phyloP scores from a whole-genome alignment of 2,113 vertebrate genomes.

The Catharus minimus region DNA sequence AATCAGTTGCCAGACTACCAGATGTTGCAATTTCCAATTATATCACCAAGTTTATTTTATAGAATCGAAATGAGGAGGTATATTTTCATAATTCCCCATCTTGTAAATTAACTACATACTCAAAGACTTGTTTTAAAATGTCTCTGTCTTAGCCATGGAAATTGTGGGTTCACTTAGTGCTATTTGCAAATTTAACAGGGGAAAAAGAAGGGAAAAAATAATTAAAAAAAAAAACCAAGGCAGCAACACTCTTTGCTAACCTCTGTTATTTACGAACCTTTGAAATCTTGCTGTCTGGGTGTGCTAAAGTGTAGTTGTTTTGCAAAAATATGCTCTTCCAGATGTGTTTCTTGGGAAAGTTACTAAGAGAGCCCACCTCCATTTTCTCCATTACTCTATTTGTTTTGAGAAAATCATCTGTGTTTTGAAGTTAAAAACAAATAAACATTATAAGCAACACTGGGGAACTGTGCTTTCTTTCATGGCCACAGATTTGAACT shows the following conservation, averaged over 20 bases:
- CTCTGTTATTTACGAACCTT: not conserved
- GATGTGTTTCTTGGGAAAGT: slow-evolving; percentile 40
- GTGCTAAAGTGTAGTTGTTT: not conserved
- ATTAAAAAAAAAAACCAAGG: no score
- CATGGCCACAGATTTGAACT: slow-evolving; percentile 2
- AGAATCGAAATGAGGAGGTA: not conserved
- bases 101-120: not conserved
- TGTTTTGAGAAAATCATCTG: slow-evolving; percentile 54
- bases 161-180: not conserved
- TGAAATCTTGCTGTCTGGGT: not conserved
- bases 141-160: not conserved
- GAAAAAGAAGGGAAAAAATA: not conserved
- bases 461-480: slow-evolving; percentile 50
- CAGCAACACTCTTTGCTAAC: not conserved
- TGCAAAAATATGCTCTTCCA: slow-evolving; percentile 15
- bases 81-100: not conserved
- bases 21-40: not conserved
- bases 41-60: not conserved
- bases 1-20: not conserved
- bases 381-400: slow-evolving; percentile 32
- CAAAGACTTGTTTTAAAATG: not conserved
- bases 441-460: slow-evolving; percentile 57
- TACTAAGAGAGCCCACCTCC: slow-evolving; percentile 5
- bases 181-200: not conserved
- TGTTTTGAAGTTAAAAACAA: slow-evolving; percentile 62